Evolutionary conservation across 2,888 invertebrate genomes (phyloP), one percentile per base, ranked within the genome.

Genomic region (Drosophila cognata): DNA sequence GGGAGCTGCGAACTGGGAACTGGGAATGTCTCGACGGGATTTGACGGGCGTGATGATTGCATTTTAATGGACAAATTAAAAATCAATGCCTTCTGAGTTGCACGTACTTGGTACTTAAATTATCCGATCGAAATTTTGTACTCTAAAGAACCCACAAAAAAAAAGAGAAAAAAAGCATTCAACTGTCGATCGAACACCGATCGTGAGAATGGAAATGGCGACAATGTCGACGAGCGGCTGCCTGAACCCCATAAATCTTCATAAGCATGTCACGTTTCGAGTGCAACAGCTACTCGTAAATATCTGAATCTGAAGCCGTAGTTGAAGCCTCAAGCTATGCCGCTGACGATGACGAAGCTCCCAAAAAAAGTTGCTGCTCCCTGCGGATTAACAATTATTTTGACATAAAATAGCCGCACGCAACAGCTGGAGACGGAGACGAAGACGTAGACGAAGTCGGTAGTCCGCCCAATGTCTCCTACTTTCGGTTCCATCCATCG

Each of bases 191-290:
- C 77, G 91, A 91, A 87, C 88, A 85, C 88, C 82, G 89, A 89
- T 91, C 92, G 92, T 92, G 92, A 92, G 92, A 92, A 92, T 91
- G 82, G 77, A 90, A 78, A 82, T 89, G 91, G 91, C 91, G 91
- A 88, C 91, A 91, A 78, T 84, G 79, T 74, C 74, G 84, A 75
- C 71, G 67, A 68, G 72, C 75, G 81, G 59, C 71, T 25, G 33
- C 31, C 85, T 80, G 91, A 91, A 91, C 90, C 81, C 89, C 78
- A 91, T 92, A 91, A 92, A 92, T 91, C 91, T 92, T 91, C 91
- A 92, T 90, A 92, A 92, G 89, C 91, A 89, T 91, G 92, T 92
- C 92, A 92, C 92, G 92, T 92, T 92, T 91, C 86, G 81, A 91
- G 90, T 91, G 88, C 92, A 91, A 90, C 89, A 86, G 87, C 89